Evolutionary conservation across 2,797 vertebrate genomes (phyloP).

Genomic region (Pangasius krempfi): DNA sequence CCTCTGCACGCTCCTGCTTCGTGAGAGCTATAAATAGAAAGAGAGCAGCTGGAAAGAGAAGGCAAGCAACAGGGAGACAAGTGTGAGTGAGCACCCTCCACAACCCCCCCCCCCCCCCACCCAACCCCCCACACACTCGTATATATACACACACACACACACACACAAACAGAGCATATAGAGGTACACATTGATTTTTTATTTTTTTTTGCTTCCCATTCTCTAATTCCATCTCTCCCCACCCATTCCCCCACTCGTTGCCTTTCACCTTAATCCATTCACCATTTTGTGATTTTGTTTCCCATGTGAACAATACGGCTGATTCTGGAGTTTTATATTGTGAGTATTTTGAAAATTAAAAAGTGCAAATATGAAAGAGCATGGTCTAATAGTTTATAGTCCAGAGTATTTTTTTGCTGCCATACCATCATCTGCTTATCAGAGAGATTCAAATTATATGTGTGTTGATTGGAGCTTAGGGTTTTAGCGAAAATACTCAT

Average conservation of each 20-base stretch:
- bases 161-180: conserved; percentile 56
- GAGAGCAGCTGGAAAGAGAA: conserved; percentile 78
- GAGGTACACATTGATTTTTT: conserved; percentile 62
- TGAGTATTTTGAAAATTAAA: conserved; percentile 37
- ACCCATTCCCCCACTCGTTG: conserved; percentile 57
- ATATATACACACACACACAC: conserved; percentile 6
- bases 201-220: conserved; percentile 42
- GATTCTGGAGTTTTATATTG: conserved; percentile 35
- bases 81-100: conserved; percentile 36
- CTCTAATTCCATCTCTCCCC: conserved; percentile 37
- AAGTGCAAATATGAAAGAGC: conserved; percentile 21
- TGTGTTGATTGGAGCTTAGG: conserved; percentile 28
- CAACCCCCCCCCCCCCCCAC: neutral
- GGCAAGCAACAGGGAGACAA: conserved; percentile 69
- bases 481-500: conserved; percentile 68
- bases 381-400: conserved; percentile 11
- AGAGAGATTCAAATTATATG: conserved; percentile 49
- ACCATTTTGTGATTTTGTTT: conserved; percentile 34
- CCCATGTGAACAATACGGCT: conserved; percentile 35
- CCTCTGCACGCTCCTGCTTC: conserved; percentile 57
- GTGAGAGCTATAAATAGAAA: conserved; percentile 79
- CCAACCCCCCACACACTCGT: neutral
- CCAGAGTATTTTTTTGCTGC: conserved; percentile 30
- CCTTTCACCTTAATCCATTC: conserved; percentile 49
- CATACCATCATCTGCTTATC: conserved; percentile 38